Base-by-base conservation (phyloP, 2,113 vertebrate genomes). In the Aplodontia rufa region DNA sequence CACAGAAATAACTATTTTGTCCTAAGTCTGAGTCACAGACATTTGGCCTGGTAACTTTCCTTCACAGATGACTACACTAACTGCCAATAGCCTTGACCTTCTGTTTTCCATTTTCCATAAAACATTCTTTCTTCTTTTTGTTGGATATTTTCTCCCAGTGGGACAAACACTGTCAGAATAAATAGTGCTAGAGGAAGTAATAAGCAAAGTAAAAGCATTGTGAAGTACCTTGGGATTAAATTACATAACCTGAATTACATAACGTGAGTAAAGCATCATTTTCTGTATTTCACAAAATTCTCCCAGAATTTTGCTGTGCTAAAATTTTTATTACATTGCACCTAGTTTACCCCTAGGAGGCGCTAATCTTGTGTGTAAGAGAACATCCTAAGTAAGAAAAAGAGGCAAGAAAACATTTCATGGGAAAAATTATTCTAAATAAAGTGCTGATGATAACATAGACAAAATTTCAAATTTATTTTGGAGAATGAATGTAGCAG, bases 201-300 rank as follows among this genome's bases (percentile, higher is more conserved):
- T 12, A 19, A 71, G 40, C 32, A 69, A 42, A 32, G 9, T 24
- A 60, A 86, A 90, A 66, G 76, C 92, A 83, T 32, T 66, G 2
- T 3, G 16, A 79, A 22, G 40, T 13, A n/a, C 72, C 66, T 49
- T 35, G 72, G 79, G 94, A 82, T 47, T 55, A 75, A 81, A 51
- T 95, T 94, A 91, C 8, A 30, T 95, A 96, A 96, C 35, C 6
- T 8, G 10, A 71, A n/a, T 97, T 97, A 96, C 9, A 14, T 96
- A 96, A 96, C 11, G 42, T 88, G 58, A 20, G 20, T 13, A 17
- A 71, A 74, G 45, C 58, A 83, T 17, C 47, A 26, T 62, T 92
- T 91, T 87, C 86, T 69, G 14, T 53, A 87, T 53, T 64, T 87
- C 74, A 72, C 45, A 78, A 40, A 51, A 55, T 72, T 90, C 47